A percentile compares a stretch with the other conserved stretches of the same genome.
Conservation (phyloP, 2,797 vertebrate species). For the Aeoliscus strigatus region DNA sequence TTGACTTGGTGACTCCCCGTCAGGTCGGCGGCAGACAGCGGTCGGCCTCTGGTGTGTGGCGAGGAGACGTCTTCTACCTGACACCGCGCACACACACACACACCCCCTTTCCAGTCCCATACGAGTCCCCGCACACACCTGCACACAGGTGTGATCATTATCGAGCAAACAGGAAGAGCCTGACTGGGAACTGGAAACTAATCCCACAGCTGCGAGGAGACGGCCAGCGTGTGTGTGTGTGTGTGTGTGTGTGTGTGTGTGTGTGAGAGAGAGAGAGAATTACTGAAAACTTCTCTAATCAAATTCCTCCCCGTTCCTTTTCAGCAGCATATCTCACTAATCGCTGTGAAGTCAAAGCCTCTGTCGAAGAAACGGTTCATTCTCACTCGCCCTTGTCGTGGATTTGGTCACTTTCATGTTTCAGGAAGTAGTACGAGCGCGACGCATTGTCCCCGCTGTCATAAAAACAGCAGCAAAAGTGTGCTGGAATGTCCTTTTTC, state of each 20-base stretch:
- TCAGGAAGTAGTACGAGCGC: slow-evolving; percentile 59
- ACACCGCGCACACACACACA: slow-evolving; percentile 39
- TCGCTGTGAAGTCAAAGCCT: slow-evolving; percentile 22
- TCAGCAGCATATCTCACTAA: slow-evolving; percentile 23
- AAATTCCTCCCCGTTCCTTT: slow-evolving; percentile 43
- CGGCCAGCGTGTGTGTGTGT: slow-evolving; percentile 29
- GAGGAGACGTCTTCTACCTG: too few species aligned
- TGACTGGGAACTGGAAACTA: slow-evolving; percentile 73
- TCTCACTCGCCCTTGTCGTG: slow-evolving; percentile 14
- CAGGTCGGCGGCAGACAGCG: too few species aligned
- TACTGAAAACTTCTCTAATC: slow-evolving; percentile 52
- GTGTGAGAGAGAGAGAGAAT: slow-evolving; percentile 31
- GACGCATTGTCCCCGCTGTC: slow-evolving; percentile 57
- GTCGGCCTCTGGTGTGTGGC: too few species aligned
- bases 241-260: slow-evolving; percentile 15
- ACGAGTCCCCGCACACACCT: slow-evolving; percentile 65
- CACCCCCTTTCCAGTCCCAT: slow-evolving; percentile 45
- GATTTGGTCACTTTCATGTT: slow-evolving; percentile 55
- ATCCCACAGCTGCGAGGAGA: slow-evolving; percentile 69
- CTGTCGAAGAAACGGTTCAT: slow-evolving; percentile 52
- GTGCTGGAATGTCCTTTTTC: slow-evolving; percentile 73
- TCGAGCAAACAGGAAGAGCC: slow-evolving; percentile 75
- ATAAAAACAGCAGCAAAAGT: slow-evolving; percentile 61
- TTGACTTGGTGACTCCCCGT: too few species aligned
- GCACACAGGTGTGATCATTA: slow-evolving; percentile 76